Evolutionary conservation across 2,888 invertebrate species (phyloP), one percentile per base, ranked within the genome.

Genomic region (Mayetiola destructor): DNA sequence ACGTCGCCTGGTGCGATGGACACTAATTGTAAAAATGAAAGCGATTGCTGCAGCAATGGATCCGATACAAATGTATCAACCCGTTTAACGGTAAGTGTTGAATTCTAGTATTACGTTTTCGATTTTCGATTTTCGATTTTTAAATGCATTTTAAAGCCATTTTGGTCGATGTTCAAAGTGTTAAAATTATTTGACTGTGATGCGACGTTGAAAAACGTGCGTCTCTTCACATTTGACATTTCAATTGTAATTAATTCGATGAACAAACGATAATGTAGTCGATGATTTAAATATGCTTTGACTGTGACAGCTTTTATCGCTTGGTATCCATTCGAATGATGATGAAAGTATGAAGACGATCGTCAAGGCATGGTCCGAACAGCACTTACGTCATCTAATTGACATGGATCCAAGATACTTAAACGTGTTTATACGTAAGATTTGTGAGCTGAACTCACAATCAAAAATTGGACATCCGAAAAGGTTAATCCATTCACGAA

Each of bases 1-100:
- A 58, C 59, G 14, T 58, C 58, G 37, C 56, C 56, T 10, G 58
- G 52, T 52, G 48, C 27, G 16, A 16, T 27, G n/a, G n/a, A 3
- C 6, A 23, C 48, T n/a, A 37, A 16, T 16, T 16, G 27, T 12
- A 6, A 32, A 32, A 6, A 32, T 32, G 32, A 12, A 20, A n/a
- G 16, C 12, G 48, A 48, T 5, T 27, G 16, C 9, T 27, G 48
- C 48, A 27, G 27, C 29, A 48, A 48, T n/a, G n/a, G n/a, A n/a
- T n/a, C n/a, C n/a, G n/a, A n/a, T n/a, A n/a, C n/a, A n/a, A n/a
- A n/a, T n/a, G n/a, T n/a, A n/a, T n/a, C n/a, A n/a, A n/a, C n/a
- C n/a, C n/a, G n/a, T n/a, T n/a, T n/a, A n/a, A n/a, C n/a, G n/a
- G n/a, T n/a, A n/a, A n/a, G n/a, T n/a, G n/a, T n/a, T n/a, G n/a